Evolutionary conservation across 2,888 invertebrate species (phyloP).

Genomic region (Ophioninae sp.): DNA sequence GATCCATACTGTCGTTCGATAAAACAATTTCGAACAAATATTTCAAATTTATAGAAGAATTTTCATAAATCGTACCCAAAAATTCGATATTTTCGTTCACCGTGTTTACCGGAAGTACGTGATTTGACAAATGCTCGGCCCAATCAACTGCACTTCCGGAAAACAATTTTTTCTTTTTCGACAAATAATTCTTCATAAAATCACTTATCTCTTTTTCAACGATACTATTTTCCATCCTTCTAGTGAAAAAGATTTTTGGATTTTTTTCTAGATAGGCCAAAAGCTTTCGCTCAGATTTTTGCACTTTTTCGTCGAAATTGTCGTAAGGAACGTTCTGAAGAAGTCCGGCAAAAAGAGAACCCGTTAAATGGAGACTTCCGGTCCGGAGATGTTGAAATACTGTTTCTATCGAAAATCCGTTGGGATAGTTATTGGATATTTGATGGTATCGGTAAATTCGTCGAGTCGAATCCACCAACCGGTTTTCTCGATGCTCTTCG

Average conservation of each 20-base stretch:
- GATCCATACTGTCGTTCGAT: slow-evolving; percentile 65
- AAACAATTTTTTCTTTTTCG: slow-evolving; percentile 3
- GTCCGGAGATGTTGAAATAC: slow-evolving; percentile 56
- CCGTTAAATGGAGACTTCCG: slow-evolving; percentile 54
- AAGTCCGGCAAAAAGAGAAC: slow-evolving; percentile 64
- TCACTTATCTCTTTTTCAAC: slow-evolving; percentile 41
- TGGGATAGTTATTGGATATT: slow-evolving; percentile 53
- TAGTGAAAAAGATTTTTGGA: background rate
- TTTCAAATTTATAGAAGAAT: slow-evolving; percentile 63
- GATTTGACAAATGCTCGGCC: slow-evolving; percentile 60
- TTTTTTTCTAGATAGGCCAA: slow-evolving; percentile 13
- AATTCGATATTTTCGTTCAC: slow-evolving; percentile 67
- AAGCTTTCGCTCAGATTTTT: slow-evolving; percentile 64
- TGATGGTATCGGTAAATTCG: slow-evolving; percentile 43
- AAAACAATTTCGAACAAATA: slow-evolving; percentile 69
- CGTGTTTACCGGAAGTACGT: slow-evolving; percentile 60
- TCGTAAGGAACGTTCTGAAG: slow-evolving; percentile 65
- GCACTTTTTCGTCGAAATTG: slow-evolving; percentile 64
- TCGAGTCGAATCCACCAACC: slow-evolving; percentile 28
- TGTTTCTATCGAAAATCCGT: slow-evolving; percentile 58
- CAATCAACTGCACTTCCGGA: slow-evolving; percentile 8
- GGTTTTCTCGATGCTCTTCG: background rate
- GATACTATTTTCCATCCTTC: background rate
- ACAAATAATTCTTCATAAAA: slow-evolving; percentile 60
- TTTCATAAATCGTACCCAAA: slow-evolving; percentile 68